phyloP scores from a whole-genome alignment of 1,140 invertebrate genomes.

The Bombus polaris region DNA sequence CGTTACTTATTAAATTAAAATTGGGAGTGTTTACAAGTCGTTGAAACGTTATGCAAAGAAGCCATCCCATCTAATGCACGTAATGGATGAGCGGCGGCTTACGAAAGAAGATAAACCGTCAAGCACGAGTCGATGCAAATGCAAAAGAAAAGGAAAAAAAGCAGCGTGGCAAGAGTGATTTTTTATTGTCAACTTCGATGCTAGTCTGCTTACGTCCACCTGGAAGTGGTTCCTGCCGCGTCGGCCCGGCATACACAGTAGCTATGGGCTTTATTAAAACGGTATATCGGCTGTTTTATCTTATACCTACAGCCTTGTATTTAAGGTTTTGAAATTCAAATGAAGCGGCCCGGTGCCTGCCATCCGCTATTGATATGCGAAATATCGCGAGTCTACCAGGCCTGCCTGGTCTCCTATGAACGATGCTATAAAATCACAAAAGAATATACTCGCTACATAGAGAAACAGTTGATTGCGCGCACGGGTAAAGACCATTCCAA shows the following conservation, averaged over 20 bases:
- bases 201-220: conserved; percentile 70
- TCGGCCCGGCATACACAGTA: conserved; percentile 26
- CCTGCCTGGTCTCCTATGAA: conserved; percentile 56
- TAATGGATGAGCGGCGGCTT: conserved; percentile 32
- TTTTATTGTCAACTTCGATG: conserved; percentile 66
- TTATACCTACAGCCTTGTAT: conserved; percentile 75
- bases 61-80: conserved; percentile 16
- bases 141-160: background rate
- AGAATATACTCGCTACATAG: conserved; percentile 50
- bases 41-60: conserved; percentile 27
- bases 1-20: conserved; percentile 3
- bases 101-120: conserved; percentile 31
- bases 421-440: conserved; percentile 67
- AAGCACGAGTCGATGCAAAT: conserved; percentile 21
- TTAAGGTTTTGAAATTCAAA: conserved; percentile 78
- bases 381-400: conserved; percentile 66
- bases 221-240: conserved; percentile 61
- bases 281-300: conserved; percentile 75
- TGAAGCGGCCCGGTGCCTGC: conserved; percentile 67
- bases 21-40: conserved; percentile 5
- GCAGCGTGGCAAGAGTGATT: conserved; percentile 48
- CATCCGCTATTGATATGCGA: conserved; percentile 76
- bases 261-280: conserved; percentile 75
- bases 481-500: background rate
- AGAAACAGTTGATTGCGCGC: conserved; percentile 44